Evolutionary conservation across 2,797 vertebrate genomes (phyloP).

Genomic region (Periparus ater): DNA sequence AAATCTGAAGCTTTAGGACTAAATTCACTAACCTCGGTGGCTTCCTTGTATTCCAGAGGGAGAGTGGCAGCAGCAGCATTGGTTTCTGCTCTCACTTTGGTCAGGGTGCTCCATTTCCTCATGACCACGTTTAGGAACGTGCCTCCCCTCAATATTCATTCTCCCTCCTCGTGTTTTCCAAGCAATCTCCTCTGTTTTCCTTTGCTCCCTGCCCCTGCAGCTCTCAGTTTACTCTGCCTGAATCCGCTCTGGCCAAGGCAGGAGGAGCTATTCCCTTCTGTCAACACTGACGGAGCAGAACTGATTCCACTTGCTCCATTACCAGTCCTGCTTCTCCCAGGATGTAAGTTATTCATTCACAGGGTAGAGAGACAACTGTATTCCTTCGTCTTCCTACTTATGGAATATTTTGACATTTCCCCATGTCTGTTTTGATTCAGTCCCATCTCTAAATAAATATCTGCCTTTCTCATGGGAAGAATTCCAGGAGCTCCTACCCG

Average conservation of each 20-base stretch:
- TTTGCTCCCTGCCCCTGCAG: background rate
- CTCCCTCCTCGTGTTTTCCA: background rate
- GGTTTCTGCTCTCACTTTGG: accelerated
- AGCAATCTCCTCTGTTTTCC: background rate
- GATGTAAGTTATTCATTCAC: background rate
- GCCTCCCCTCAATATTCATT: accelerated
- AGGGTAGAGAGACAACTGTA: background rate
- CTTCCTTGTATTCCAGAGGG: background rate
- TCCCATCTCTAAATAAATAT: background rate
- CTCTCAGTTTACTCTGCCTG: background rate
- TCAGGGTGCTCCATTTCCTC: background rate
- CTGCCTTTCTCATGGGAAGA: background rate
- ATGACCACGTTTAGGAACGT: accelerated
- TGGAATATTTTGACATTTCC: background rate
- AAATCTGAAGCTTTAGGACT: background rate
- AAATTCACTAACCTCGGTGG: accelerated
- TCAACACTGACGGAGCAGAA: background rate
- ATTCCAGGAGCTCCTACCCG: background rate
- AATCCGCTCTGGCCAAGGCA: background rate
- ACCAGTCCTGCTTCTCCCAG: background rate
- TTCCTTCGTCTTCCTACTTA: background rate
- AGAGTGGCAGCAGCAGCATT: background rate
- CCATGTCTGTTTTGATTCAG: background rate
- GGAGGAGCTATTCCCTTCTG: background rate
- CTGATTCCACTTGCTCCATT: background rate